phyloP scores from a whole-genome alignment of 1,140 invertebrate genomes.

The Diorhabda carinulata region DNA sequence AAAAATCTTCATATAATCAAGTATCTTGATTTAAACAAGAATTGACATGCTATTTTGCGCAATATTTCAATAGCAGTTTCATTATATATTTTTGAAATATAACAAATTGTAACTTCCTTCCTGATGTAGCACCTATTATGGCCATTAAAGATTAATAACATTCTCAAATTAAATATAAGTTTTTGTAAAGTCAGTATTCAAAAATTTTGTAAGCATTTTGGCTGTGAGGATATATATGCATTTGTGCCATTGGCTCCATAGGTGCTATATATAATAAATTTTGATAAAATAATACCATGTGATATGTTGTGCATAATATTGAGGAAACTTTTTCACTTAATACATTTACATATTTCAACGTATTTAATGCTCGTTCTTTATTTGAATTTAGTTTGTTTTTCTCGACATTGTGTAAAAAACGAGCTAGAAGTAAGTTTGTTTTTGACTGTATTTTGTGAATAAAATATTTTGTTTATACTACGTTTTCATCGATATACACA shows the following conservation, averaged over 20 bases:
- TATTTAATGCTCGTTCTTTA: no score
- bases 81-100: neutral
- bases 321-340: conserved; percentile 15
- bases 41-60: no score
- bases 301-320: conserved; percentile 36
- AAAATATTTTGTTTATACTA: no score
- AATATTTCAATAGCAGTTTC: no score
- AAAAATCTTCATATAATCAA: no score
- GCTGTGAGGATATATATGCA: conserved; percentile 43
- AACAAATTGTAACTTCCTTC: conserved; percentile 19
- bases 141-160: conserved; percentile 37
- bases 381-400: no score
- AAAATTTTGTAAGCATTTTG: conserved; percentile 39
- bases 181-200: conserved; percentile 41
- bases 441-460: no score
- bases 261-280: conserved; percentile 37
- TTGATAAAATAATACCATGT: conserved; percentile 34
- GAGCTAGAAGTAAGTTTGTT: no score
- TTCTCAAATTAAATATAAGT: conserved; percentile 36
- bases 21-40: no score
- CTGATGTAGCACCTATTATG: conserved; percentile 37
- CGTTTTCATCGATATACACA: no score
- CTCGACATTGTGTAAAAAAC: no score
- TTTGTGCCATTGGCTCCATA: conserved; percentile 44
- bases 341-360: no score